These are phyloP conservation scores for Metopolophium dirhodum DNA, from an alignment of 1,140 invertebrate species.

Conservation along the genomic window DNA sequence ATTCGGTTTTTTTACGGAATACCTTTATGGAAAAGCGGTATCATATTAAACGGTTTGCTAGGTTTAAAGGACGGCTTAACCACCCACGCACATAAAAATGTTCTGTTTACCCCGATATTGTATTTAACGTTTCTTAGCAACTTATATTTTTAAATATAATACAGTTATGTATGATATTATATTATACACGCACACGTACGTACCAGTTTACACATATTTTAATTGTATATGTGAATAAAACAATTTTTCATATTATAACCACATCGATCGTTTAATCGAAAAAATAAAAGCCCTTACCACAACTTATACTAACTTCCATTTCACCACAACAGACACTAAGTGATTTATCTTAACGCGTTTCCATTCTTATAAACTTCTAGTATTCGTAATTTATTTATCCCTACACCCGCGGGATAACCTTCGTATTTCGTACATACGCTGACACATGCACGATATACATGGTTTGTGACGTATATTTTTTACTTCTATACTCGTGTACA, in stretches of 20 bases:
- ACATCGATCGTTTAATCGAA: conserved; percentile 7
- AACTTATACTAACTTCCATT: not conserved
- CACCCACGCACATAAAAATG: not conserved
- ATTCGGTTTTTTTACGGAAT: not conserved
- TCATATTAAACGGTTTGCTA: not conserved
- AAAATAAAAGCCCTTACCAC: not conserved
- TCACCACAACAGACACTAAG: not conserved
- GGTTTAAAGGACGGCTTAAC: not conserved
- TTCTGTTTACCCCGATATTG: not conserved
- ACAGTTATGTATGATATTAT: not conserved
- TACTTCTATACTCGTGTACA: not conserved
- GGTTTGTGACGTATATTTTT: not conserved
- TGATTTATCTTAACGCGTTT: not conserved
- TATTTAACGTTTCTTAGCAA: conserved; percentile 15
- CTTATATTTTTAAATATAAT: not conserved
- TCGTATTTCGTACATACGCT: not conserved
- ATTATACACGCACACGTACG: not conserved
- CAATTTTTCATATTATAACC: conserved; percentile 9
- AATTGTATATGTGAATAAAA: not conserved
- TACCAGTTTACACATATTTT: not conserved
- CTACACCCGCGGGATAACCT: not conserved
- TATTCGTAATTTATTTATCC: not conserved
- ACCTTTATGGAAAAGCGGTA: not conserved
- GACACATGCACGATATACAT: not conserved
- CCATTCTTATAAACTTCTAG: not conserved